phyloP scores from a whole-genome alignment of 2,888 invertebrate genomes.

The Drosophila helvetica region DNA sequence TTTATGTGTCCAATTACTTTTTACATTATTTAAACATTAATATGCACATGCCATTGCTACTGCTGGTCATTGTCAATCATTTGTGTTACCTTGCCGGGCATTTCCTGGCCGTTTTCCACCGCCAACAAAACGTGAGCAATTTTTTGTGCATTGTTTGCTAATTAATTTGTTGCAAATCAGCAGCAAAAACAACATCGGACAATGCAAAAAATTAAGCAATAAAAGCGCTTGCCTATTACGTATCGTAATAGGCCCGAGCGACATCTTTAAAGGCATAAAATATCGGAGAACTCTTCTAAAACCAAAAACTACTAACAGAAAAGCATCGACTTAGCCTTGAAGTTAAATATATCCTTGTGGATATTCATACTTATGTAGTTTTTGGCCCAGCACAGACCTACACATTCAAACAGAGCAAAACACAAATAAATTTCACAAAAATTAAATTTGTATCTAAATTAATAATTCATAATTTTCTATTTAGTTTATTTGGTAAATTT shows the following conservation, averaged over 20 bases:
- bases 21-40: background rate
- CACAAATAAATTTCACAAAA: no score
- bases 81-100: conserved; percentile 53
- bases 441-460: background rate
- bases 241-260: no score
- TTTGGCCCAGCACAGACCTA: background rate
- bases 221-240: background rate
- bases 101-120: background rate
- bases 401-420: background rate
- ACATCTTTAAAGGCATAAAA: no score
- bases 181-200: no score
- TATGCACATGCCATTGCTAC: conserved; percentile 1
- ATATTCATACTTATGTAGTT: no score
- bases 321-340: background rate
- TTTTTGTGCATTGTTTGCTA: no score
- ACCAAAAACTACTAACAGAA: background rate
- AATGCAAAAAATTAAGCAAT: conserved; percentile 48
- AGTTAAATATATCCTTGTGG: no score
- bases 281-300: background rate
- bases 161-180: no score
- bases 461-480: background rate
- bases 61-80: conserved; percentile 30
- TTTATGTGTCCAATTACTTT: no score
- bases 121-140: conserved; percentile 29
- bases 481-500: background rate